Percentiles rank a stretch among this genome's conserved stretches.
phyloP scores from a whole-genome alignment of 2,113 vertebrate genomes.

The Synchiropus splendidus region DNA sequence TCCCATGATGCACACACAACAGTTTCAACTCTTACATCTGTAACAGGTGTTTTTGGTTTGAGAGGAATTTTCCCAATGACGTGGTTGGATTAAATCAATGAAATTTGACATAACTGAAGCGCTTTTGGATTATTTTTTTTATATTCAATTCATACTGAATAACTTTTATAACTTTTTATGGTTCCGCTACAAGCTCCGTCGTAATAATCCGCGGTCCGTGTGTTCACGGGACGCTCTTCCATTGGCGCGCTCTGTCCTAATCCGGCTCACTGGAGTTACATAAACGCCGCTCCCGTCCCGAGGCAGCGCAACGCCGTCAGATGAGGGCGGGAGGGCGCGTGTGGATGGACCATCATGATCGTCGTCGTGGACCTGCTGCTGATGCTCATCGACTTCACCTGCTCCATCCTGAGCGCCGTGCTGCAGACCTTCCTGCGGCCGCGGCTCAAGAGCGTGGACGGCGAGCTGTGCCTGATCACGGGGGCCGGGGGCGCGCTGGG shows the following conservation, averaged over 20 bases:
- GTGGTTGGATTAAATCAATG: too few relatives aligned
- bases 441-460: slow-evolving; percentile 54
- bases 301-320: slow-evolving; percentile 6
- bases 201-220: too few relatives aligned
- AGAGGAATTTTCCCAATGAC: too few relatives aligned
- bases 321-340: too few relatives aligned
- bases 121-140: too few relatives aligned
- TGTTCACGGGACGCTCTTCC: slow-evolving; percentile 6
- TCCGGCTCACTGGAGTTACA: slow-evolving; percentile 38
- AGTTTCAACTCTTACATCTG: too few relatives aligned
- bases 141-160: too few relatives aligned
- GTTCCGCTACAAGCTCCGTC: too few relatives aligned
- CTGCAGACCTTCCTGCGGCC: slow-evolving; percentile 48
- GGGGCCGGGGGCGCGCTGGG: slow-evolving; percentile 75
- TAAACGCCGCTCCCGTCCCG: slow-evolving; percentile 33
- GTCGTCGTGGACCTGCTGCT: slow-evolving; percentile 52
- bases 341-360: slow-evolving; percentile 31
- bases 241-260: slow-evolving; percentile 40
- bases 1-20: too few relatives aligned
- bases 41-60: too few relatives aligned
- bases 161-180: too few relatives aligned
- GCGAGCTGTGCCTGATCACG: slow-evolving; percentile 76
- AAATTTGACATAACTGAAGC: too few relatives aligned
- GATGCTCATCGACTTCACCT: slow-evolving; percentile 49
- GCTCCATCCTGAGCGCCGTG: slow-evolving; percentile 41